Conservation (phyloP, 1,140 invertebrate genomes). For the Habropoda laboriosa region DNA sequence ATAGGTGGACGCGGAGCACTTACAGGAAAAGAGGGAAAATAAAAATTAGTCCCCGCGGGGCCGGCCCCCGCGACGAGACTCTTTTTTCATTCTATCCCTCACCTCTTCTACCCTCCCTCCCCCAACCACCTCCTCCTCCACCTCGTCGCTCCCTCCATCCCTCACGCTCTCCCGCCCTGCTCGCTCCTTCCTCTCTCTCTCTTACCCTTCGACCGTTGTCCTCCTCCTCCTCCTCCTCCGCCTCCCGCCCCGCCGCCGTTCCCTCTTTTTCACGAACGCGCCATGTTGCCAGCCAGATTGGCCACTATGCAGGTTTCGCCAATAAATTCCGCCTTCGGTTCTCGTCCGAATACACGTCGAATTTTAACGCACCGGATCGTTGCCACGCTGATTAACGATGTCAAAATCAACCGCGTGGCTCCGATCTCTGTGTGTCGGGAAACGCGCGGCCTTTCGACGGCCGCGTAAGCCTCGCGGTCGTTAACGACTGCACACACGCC, state of each 20-base stretch:
- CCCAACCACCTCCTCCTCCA: background rate
- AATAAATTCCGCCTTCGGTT: conserved; percentile 63
- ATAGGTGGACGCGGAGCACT: conserved; percentile 81
- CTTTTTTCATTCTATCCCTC: conserved; percentile 66
- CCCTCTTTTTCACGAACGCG: conserved; percentile 76
- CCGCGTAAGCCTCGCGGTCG: background rate
- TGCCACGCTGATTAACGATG: conserved; percentile 61
- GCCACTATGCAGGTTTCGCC: conserved; percentile 62
- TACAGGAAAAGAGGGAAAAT: conserved; percentile 79
- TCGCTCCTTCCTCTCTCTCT: conserved; percentile 49
- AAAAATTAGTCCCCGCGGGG: conserved; percentile 82
- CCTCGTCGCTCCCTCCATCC: conserved; percentile 28
- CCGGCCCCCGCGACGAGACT: conserved; percentile 76
- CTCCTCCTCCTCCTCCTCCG: background rate
- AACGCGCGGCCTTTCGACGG: background rate
- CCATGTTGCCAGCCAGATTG: conserved; percentile 79
- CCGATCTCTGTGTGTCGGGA: conserved; percentile 4
- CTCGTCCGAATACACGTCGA: conserved; percentile 65
- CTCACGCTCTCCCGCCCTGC: conserved; percentile 20
- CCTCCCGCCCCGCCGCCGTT: conserved; percentile 30
- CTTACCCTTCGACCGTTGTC: conserved; percentile 49
- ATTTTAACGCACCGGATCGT: conserved; percentile 63
- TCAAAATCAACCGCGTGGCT: conserved; percentile 35
- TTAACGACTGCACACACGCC: background rate
- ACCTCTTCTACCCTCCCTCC: conserved; percentile 17